These are phyloP conservation scores for Lophius americanus DNA, from an alignment of 2,797 vertebrate genomes.

Conservation along the genomic window DNA sequence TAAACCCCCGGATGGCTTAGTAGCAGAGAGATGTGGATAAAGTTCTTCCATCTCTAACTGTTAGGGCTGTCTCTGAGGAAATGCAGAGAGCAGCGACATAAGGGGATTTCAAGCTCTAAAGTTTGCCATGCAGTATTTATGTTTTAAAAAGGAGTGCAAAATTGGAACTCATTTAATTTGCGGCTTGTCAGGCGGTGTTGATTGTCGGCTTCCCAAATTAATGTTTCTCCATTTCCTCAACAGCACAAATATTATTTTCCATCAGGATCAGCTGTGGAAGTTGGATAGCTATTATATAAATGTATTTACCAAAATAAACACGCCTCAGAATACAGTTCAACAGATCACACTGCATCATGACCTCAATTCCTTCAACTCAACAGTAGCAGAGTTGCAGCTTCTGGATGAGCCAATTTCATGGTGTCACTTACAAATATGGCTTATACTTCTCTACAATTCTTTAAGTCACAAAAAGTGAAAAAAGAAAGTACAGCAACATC, in stretches of 20 bases:
- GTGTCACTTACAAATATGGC: conserved; percentile 35
- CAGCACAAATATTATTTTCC: conserved; percentile 36
- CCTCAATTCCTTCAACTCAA: conserved; percentile 65
- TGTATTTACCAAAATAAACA: conserved; percentile 59
- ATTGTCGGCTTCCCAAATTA: conserved; percentile 23
- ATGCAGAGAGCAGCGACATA: conserved; percentile 45
- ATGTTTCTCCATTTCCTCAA: conserved; percentile 12
- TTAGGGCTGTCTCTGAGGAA: conserved; percentile 50
- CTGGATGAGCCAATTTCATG: conserved; percentile 56
- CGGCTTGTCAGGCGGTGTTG: conserved; percentile 36
- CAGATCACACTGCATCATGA: conserved; percentile 51
- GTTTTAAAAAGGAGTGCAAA: conserved; percentile 48
- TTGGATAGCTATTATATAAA: conserved; percentile 43
- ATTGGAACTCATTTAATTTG: conserved; percentile 42
- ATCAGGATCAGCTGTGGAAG: conserved; percentile 23
- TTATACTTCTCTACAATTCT: conserved; percentile 53
- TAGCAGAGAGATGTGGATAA: conserved; percentile 60
- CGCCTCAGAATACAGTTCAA: conserved; percentile 43
- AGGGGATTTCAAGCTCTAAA: conserved; percentile 61
- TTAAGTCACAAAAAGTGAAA: conserved; percentile 41
- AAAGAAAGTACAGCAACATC: conserved; percentile 40
- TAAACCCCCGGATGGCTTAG: conserved; percentile 66
- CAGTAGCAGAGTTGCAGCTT: conserved; percentile 44
- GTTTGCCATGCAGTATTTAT: conserved; percentile 32
- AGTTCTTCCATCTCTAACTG: conserved; percentile 37